A percentile compares a stretch with the other conserved stretches of the same genome.
These are phyloP conservation scores for Lophotriccus pileatus DNA, from an alignment of 2,797 vertebrate species.

Conservation along the genomic window DNA sequence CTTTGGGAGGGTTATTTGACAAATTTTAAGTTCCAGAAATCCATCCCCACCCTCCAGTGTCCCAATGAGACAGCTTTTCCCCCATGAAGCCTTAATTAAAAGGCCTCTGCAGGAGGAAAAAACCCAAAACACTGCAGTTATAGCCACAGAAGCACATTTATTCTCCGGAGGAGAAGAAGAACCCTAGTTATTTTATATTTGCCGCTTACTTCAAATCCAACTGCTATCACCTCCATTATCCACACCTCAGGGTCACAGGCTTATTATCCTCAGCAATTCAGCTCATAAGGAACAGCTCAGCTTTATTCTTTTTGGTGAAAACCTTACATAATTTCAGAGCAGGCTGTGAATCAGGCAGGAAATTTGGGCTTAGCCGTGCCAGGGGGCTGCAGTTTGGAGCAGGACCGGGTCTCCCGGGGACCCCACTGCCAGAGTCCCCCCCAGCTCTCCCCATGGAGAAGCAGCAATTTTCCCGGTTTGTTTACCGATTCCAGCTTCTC, in stretches of 20 bases:
- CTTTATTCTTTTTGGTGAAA: background rate
- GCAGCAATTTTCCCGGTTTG: background rate
- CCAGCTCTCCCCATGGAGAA: background rate
- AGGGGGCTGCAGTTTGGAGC: background rate
- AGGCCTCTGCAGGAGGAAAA: background rate
- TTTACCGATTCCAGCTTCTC: conserved; percentile 32
- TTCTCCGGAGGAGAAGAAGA: background rate
- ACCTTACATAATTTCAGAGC: background rate
- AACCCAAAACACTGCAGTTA: background rate
- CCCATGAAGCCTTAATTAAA: background rate
- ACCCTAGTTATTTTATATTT: background rate
- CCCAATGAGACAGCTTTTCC: background rate
- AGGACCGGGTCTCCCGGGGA: accelerated
- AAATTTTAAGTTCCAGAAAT: background rate
- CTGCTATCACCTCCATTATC: background rate
- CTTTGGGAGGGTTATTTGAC: background rate
- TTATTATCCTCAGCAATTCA: background rate
- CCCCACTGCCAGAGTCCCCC: background rate
- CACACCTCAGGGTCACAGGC: background rate
- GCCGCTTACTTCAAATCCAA: background rate
- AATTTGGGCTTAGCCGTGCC: background rate
- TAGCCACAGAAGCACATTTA: background rate
- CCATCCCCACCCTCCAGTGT: background rate
- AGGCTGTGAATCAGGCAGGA: background rate
- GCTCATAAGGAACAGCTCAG: background rate